phyloP scores from a whole-genome alignment of 2,797 vertebrate genomes.

The Typhlichthys subterraneus region DNA sequence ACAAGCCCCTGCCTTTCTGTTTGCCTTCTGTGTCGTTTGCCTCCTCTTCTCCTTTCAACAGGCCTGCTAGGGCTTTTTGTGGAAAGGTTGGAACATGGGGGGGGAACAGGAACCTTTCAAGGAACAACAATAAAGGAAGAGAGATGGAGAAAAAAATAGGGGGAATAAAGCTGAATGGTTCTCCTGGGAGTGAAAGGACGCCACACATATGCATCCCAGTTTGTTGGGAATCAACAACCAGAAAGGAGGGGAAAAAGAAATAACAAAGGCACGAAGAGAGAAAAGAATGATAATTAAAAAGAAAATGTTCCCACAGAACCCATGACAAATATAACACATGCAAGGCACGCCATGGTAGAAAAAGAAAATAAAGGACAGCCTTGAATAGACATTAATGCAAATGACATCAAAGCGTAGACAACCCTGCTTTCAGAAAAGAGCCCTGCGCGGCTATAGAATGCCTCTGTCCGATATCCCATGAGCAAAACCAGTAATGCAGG shows the following conservation, averaged over 20 bases:
- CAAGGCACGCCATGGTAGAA: slow-evolving; percentile 9
- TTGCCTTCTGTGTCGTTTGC: slow-evolving; percentile 38
- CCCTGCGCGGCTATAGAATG: slow-evolving; percentile 3
- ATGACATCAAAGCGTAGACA: slow-evolving; percentile 35
- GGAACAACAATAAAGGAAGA: not conserved
- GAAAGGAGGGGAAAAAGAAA: slow-evolving; percentile 47
- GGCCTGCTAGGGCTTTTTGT: slow-evolving; percentile 47
- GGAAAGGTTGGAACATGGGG: slow-evolving; percentile 35
- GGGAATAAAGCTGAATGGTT: slow-evolving; percentile 42
- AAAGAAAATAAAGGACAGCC: not conserved
- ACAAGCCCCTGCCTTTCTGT: slow-evolving; percentile 43
- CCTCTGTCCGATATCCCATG: slow-evolving; percentile 48
- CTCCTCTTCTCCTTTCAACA: slow-evolving; percentile 43
- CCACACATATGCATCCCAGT: slow-evolving; percentile 46
- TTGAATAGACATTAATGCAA: slow-evolving; percentile 33
- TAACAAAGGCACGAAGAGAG: slow-evolving; percentile 20
- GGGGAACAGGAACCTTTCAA: slow-evolving; percentile 35
- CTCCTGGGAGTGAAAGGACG: slow-evolving; percentile 28
- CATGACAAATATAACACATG: slow-evolving; percentile 18
- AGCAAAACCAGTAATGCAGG: slow-evolving; percentile 30
- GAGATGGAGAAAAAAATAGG: not conserved
- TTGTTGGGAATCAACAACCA: slow-evolving; percentile 49
- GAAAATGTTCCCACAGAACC: slow-evolving; percentile 43
- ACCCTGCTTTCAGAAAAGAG: slow-evolving; percentile 24
- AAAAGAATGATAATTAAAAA: slow-evolving; percentile 19